Base-by-base conservation (phyloP, 2,888 invertebrate genomes). In the Xestobium rufovillosum region DNA sequence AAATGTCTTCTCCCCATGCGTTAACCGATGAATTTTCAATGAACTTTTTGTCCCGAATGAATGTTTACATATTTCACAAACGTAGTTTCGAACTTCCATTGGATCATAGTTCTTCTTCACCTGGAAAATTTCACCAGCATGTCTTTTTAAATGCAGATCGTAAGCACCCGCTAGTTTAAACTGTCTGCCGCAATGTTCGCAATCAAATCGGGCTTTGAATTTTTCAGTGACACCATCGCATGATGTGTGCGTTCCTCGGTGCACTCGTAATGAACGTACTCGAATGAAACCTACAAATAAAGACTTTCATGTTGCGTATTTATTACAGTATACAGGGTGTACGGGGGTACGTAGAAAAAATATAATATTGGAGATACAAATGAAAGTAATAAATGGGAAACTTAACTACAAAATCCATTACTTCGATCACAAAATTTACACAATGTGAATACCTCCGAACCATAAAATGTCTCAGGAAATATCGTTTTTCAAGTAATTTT, bases 221-320 rank as follows among this genome's bases (percentile, higher is more conserved):
- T n/a, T n/a, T 19, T 6, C 6, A 19, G 6, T n/a, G 6, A 8
- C 6, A 13, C 60, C 60, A 12, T 57, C 52, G 36, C 57, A 57
- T 34, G 58, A 59, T 30, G 57, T 57, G 33, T 64, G 64, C 2
- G 62, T 63, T 31, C 60, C 53, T 31, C 55, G 47, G 41, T 64
- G 64, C 27, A 61, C 53, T 34, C 34, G 36, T 6, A 45, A 30
- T 6, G 45, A 42, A 8, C 36, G 35, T 6, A 38, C 33, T 32
- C 41, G 45, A 37, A 45, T 44, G 15, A 44, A 45, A 26, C 43
- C 43, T 43, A n/a, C n/a, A n/a, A n/a, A n/a, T n/a, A n/a, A n/a
- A n/a, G n/a, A n/a, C n/a, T n/a, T n/a, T n/a, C n/a, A n/a, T n/a
- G n/a, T n/a, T n/a, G n/a, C n/a, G n/a, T n/a, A n/a, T n/a, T n/a